These are phyloP conservation scores for Phragmatobia fuliginosa DNA, from an alignment of 2,888 invertebrate species.

Conservation along the genomic window DNA sequence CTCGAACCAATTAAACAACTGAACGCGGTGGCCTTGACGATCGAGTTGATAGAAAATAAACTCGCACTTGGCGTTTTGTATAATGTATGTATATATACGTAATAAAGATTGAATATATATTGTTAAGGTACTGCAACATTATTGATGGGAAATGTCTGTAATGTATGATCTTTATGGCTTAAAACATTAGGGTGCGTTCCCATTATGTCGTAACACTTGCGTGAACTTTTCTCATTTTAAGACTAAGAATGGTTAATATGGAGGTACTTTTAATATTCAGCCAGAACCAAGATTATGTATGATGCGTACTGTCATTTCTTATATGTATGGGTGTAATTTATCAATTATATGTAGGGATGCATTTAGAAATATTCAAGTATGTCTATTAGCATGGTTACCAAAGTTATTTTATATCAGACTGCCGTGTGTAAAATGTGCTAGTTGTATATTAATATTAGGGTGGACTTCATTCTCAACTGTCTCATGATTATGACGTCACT, in stretches of 20 bases:
- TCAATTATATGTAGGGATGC: not conserved
- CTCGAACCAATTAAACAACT: no score
- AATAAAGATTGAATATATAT: conserved; percentile 13
- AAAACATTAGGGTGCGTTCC: not conserved
- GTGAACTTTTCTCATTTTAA: not conserved
- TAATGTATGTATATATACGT: conserved; percentile 1
- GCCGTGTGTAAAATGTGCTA: not conserved
- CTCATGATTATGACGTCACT: not conserved
- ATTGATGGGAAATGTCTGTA: conserved; percentile 7
- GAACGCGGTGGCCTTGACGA: no score
- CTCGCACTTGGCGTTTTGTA: no score
- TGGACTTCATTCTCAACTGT: not conserved
- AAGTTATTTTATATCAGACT: not conserved
- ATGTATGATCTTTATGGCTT: not conserved
- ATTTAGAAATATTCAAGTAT: not conserved
- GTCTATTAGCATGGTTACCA: not conserved
- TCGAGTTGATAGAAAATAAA: no score
- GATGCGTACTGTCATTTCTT: no score
- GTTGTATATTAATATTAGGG: no score
- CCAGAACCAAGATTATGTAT: no score
- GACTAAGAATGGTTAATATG: not conserved
- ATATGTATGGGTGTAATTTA: not conserved
- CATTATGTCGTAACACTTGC: not conserved
- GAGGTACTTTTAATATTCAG: no score
- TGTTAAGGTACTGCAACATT: conserved; percentile 14